Conservation (phyloP, 2,888 invertebrate species). For the Globia sparganii region DNA sequence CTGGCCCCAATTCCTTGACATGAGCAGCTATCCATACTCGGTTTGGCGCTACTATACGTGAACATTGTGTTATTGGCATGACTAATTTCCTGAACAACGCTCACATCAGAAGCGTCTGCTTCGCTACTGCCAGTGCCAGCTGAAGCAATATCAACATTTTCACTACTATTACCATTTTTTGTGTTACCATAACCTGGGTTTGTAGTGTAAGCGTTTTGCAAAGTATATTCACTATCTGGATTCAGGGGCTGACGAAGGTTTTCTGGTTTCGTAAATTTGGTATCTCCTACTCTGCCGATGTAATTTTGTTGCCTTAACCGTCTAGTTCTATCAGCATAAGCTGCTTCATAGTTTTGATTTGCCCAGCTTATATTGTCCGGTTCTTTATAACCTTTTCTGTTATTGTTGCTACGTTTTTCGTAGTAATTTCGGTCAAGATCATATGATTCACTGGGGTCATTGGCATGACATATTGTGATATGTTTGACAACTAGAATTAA, state of each 20-base stretch:
- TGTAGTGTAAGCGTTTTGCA: not conserved
- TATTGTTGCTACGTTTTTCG: constrained; percentile 5
- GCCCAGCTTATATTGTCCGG: not conserved
- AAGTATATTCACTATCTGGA: not conserved
- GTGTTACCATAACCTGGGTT: not conserved
- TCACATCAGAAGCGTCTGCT: not conserved
- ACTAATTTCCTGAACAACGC: not conserved
- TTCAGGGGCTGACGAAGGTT: constrained; percentile 2
- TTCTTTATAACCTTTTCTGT: not conserved
- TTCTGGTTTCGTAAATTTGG: constrained; percentile 18
- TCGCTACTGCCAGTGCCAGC: not conserved
- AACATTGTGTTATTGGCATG: not conserved
- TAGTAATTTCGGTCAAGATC: not conserved
- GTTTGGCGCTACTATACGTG: not conserved
- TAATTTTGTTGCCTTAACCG: not conserved
- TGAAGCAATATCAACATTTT: not conserved
- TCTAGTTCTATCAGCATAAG: constrained; percentile 12
- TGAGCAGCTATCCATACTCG: not conserved
- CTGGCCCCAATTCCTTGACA: constrained; percentile 5
- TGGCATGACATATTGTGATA: constrained; percentile 16
- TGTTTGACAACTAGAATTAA: constrained; percentile 15
- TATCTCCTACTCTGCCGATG: not conserved
- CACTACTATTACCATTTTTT: not conserved
- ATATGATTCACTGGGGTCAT: not conserved
- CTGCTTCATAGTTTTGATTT: constrained; percentile 21